Base-by-base conservation (phyloP, 2,888 invertebrate species). In the Zygaena filipendulae region DNA sequence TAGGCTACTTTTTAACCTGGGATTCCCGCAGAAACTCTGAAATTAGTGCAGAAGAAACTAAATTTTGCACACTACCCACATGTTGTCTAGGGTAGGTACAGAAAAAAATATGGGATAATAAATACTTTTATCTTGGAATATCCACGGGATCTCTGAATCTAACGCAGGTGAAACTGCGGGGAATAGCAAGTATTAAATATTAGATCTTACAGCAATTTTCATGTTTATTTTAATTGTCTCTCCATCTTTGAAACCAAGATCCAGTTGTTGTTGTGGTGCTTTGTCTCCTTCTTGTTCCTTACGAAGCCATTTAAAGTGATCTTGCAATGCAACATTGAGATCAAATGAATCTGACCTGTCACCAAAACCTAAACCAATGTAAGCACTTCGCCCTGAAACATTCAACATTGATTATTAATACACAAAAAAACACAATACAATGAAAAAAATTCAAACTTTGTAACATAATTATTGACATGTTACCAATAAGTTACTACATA, bases 161-260 rank as follows among this genome's bases (percentile, higher is more conserved):
- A 12, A 20, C 4, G 4, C 4, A 7, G 23, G 12, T 12, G 8
- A 11, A 23, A 23, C 16, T 16, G n/a, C n/a, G n/a, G n/a, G n/a
- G n/a, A n/a, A n/a, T n/a, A n/a, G n/a, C n/a, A n/a, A n/a, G n/a
- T n/a, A n/a, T n/a, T 16, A 16, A 16, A 16, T 16, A 16, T 6
- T 7, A 16, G 5, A 16, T 6, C 69, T 67, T 81, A 94, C 94
- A 40, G 94, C 92, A 42, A 95, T 95, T 77, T 95, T 93, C 91
- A 99, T 95, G 60, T 97, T 99, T 36, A 99, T 97, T 81, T 96
- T 98, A 43, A 99, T 99, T 1, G 98, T 99, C 82, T 99, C 96
- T 11, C 99, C 99, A 57, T 98, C 98, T 60, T 99, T 99, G 63
- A 99, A 98, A 25, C 97, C 92, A 29, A 99, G 84, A 82, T 99